Conservation (phyloP, 2,888 invertebrate species). For the Drosophila cognata region DNA sequence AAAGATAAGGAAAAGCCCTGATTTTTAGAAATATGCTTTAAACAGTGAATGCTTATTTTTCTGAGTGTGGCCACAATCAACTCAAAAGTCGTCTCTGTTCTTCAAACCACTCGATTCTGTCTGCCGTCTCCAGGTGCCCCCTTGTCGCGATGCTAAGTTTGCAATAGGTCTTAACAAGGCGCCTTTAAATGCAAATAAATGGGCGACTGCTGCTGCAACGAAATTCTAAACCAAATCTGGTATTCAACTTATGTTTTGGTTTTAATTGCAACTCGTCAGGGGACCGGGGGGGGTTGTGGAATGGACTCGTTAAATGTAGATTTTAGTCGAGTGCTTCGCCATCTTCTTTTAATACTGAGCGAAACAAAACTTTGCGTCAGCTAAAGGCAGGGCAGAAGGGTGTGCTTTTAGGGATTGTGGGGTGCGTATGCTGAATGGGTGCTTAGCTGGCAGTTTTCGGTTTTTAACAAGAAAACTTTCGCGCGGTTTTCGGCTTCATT, state of each 20-base stretch:
- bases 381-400: not conserved
- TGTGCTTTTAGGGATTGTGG: not conserved
- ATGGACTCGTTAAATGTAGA: slow-evolving; percentile 44
- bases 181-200: slow-evolving; percentile 62
- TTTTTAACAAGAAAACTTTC: slow-evolving; percentile 70
- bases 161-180: slow-evolving; percentile 53
- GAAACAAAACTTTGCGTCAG: slow-evolving; percentile 41
- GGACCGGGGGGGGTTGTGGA: not conserved
- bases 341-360: slow-evolving; percentile 43
- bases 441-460: slow-evolving; percentile 47
- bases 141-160: slow-evolving; percentile 5
- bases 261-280: slow-evolving; percentile 60
- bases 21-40: not conserved
- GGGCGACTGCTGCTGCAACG: slow-evolving; percentile 2
- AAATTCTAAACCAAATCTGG: slow-evolving; percentile 23
- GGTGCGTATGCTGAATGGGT: slow-evolving; percentile 32
- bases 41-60: not conserved
- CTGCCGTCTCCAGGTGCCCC: not conserved
- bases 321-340: slow-evolving; percentile 57
- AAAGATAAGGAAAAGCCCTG: not conserved
- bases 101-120: too few species aligned
- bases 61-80: slow-evolving; percentile 2
- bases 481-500: slow-evolving; percentile 65
- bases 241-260: slow-evolving; percentile 59
- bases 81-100: slow-evolving; percentile 17